Base-by-base conservation (phyloP, 2,113 vertebrate species). In the Megalops atlanticus region DNA sequence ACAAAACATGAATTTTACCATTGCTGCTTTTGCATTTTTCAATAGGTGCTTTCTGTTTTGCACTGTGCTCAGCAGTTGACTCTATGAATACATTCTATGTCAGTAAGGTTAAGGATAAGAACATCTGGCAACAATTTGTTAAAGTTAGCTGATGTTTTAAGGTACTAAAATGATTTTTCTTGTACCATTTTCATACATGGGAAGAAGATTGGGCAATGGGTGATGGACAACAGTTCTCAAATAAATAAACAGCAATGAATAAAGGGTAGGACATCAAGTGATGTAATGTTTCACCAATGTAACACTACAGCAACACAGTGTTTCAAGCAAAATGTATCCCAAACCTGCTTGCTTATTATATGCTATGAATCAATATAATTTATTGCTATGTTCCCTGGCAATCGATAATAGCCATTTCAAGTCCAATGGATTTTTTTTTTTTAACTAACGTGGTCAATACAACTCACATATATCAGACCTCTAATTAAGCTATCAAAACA, bases 391-490 rank as follows among this genome's bases (percentile, higher is more conserved):
- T n/a, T 43, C 40, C 38, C 10, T 49, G 43, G 41, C 11, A 47
- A 33, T 49, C 74, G 49, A 76, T 76, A 76, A 43, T 49, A 35
- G 12, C 43, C 41, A 45, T 49, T 76, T 76, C 40, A 39, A 49
- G 74, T 33, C 33, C 33, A 43, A 76, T 47, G 15, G 43, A 76
- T 49, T 75, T 40, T 45, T 71, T 71, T 71, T 33, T 45, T 31
- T 3, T 11, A 76, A 16, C 27, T 16, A 33, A 49, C 27, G 18
- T 15, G 33, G 43, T 49, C 74, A 49, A 76, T 49, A 4, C 41
- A 76, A 18, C 74, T 76, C 31, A 49, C 14, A 76, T 49, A 24
- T 33, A 27, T 41, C 74, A 76, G 74, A 47, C 36, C 33, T 24
- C 38, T 74, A 41, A 74, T 43, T 74, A 43, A 74, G 24, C 16